Percentiles rank a stretch among this genome's conserved stretches.
Evolutionary conservation across 2,888 invertebrate species (phyloP).

Genomic region (Hydrotaea diabolus): DNA sequence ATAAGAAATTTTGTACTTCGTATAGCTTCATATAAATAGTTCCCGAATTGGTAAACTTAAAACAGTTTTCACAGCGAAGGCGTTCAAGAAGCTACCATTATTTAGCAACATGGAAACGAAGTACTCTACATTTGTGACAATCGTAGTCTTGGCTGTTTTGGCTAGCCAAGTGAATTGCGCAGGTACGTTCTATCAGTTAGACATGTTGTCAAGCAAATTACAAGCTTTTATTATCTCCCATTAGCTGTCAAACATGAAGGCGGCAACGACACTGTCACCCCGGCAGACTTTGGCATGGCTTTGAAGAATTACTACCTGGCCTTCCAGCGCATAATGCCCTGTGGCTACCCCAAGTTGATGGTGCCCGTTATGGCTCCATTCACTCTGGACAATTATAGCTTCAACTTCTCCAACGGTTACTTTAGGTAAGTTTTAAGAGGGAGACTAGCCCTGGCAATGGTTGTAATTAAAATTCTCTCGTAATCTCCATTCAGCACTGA

Average conservation of each 20-base stretch:
- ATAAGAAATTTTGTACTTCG: neutral
- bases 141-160: slow-evolving; percentile 33
- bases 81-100: too few relatives aligned
- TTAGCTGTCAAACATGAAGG: neutral
- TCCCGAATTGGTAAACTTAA: neutral
- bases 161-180: slow-evolving; percentile 62
- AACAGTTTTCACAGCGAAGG: neutral
- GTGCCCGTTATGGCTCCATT: slow-evolving; percentile 73
- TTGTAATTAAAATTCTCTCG: too few relatives aligned
- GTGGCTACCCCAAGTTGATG: slow-evolving; percentile 70
- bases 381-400: slow-evolving; percentile 51
- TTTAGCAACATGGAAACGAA: neutral
- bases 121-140: slow-evolving; percentile 9
- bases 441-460: too few relatives aligned
- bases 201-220: neutral
- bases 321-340: slow-evolving; percentile 72
- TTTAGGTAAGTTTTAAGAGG: slow-evolving; percentile 51
- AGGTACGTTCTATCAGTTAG: slow-evolving; percentile 51
- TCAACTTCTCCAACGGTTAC: slow-evolving; percentile 52
- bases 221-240: slow-evolving; percentile 3
- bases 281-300: slow-evolving; percentile 68
- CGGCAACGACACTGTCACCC: neutral
- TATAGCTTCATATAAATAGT: neutral
- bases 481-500: slow-evolving; percentile 50
- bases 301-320: slow-evolving; percentile 66